Conservation (phyloP, 1,140 invertebrate species). For the Bombus impatiens region DNA sequence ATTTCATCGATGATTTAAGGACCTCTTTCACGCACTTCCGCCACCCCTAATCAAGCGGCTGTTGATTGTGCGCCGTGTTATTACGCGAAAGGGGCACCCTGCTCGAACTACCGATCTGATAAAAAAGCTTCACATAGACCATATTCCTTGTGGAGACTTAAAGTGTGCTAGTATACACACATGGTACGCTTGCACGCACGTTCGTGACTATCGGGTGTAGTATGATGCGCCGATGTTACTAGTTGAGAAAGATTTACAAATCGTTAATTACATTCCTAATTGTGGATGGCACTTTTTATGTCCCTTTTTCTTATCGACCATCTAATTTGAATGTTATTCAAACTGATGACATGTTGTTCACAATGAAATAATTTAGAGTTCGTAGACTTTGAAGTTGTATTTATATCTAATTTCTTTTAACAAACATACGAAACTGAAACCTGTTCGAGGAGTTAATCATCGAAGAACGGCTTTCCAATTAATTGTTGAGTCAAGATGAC, state of each 20-base stretch:
- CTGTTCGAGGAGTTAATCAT: background rate
- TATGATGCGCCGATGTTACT: background rate
- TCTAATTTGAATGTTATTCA: background rate
- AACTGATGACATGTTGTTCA: no score
- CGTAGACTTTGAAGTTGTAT: background rate
- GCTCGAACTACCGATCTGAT: conserved; percentile 2
- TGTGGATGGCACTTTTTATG: conserved; percentile 14
- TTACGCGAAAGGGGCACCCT: conserved; percentile 28
- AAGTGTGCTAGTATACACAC: background rate
- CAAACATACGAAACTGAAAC: background rate
- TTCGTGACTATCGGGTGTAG: background rate
- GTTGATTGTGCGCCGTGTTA: conserved; percentile 49
- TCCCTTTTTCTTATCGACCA: background rate
- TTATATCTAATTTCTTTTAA: background rate
- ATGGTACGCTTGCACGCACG: background rate
- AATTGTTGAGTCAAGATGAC: background rate
- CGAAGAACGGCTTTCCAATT: background rate
- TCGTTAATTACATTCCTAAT: background rate
- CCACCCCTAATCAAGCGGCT: conserved; percentile 51
- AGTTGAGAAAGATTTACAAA: conserved; percentile 33
- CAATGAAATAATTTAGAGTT: background rate
- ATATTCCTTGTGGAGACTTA: conserved; percentile 51
- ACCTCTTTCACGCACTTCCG: conserved; percentile 40
- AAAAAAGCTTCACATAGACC: conserved; percentile 17
- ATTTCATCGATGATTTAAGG: conserved; percentile 41